These are phyloP conservation scores for Lycocerus yunnanus DNA, from an alignment of 2,888 invertebrate species.

Conservation along the genomic window DNA sequence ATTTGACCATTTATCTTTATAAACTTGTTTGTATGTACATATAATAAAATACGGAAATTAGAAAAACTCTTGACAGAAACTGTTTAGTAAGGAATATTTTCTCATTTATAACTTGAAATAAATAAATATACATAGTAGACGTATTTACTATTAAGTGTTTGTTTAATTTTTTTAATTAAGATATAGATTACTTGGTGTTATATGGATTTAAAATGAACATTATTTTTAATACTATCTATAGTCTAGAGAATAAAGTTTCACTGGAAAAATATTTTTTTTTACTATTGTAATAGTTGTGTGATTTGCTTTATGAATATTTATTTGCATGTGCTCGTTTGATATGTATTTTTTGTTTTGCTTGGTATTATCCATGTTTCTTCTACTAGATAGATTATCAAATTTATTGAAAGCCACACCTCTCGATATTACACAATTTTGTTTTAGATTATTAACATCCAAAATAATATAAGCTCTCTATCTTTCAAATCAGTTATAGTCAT, in stretches of 20 bases:
- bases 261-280: no score
- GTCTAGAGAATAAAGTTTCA: background rate
- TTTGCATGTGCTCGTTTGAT: background rate
- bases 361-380: background rate
- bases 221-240: background rate
- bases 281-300: no score
- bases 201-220: background rate
- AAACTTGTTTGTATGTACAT: background rate
- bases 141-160: background rate
- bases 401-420: no score
- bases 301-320: no score
- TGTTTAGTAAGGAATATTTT: background rate
- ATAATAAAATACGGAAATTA: background rate
- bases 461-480: no score
- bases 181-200: background rate
- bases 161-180: background rate
- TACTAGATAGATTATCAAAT: no score
- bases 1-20: slow-evolving; percentile 3
- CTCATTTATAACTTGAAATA: background rate
- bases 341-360: background rate
- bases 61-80: background rate
- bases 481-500: no score
- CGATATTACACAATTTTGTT: no score
- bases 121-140: background rate
- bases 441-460: no score